Percentiles rank a stretch among this genome's conserved stretches.
These are phyloP conservation scores for Hydroisotoma schaefferi DNA, from an alignment of 2,888 invertebrate genomes.

Conservation along the genomic window DNA sequence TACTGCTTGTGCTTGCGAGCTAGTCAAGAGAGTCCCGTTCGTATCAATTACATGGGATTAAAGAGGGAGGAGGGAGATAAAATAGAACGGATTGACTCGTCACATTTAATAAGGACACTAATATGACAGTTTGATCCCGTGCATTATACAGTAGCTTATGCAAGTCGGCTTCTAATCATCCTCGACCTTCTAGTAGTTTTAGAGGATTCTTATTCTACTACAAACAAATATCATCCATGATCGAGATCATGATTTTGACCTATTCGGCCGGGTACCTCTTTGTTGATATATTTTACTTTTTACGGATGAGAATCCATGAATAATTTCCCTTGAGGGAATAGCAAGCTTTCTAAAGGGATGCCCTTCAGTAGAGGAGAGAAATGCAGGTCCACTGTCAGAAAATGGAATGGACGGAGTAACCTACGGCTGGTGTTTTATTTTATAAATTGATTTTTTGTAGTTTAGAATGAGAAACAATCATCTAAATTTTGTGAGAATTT, in stretches of 20 bases:
- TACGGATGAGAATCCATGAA: conserved; percentile 38
- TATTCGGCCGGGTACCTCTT: neutral
- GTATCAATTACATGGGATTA: conserved; percentile 22
- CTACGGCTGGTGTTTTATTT: too few relatives aligned
- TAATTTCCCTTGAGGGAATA: conserved; percentile 32
- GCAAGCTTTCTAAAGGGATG: neutral
- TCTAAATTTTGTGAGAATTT: too few relatives aligned
- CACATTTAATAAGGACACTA: conserved; percentile 35
- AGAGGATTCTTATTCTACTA: too few relatives aligned
- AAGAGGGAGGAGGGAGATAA: neutral
- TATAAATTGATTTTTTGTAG: too few relatives aligned
- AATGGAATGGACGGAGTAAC: too few relatives aligned
- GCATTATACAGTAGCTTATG: conserved; percentile 4
- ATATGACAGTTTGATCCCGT: conserved; percentile 44
- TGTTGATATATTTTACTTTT: too few relatives aligned
- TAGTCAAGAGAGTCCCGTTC: conserved; percentile 12
- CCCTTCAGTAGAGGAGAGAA: conserved; percentile 1
- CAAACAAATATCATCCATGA: too few relatives aligned
- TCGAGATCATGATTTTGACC: too few relatives aligned
- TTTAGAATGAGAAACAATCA: too few relatives aligned
- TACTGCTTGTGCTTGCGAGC: too few relatives aligned
- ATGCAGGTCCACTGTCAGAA: neutral
- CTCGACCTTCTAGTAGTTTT: too few relatives aligned
- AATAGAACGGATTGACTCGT: conserved; percentile 26
- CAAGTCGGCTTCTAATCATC: conserved; percentile 2